Conservation (phyloP, 1,140 invertebrate species). For the Gonatopus flavifemur region DNA sequence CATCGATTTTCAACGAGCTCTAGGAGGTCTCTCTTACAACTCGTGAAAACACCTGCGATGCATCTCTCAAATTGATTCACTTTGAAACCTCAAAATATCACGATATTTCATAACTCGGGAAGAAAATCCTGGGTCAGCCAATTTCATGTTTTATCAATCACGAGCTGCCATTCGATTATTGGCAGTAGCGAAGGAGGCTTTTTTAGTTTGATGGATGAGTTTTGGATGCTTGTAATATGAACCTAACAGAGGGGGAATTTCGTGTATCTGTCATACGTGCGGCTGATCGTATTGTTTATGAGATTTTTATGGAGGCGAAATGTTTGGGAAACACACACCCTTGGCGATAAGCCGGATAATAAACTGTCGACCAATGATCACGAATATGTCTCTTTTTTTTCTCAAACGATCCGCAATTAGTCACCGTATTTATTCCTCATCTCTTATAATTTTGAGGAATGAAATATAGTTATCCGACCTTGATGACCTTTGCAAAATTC, state of each 20-base stretch:
- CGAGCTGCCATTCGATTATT: slow-evolving; percentile 27
- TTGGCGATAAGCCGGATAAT: slow-evolving; percentile 33
- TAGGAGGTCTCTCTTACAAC: slow-evolving; percentile 20
- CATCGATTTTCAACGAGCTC: slow-evolving; percentile 15
- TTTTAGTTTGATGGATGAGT: slow-evolving; percentile 45
- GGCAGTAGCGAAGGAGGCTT: slow-evolving; percentile 16
- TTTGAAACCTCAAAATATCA: not conserved
- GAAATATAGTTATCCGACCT: too few relatives aligned
- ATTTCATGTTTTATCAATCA: slow-evolving; percentile 51
- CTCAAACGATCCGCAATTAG: too few relatives aligned
- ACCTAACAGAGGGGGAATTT: slow-evolving; percentile 12
- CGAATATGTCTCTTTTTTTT: slow-evolving; percentile 15
- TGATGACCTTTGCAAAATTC: too few relatives aligned
- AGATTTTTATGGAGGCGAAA: slow-evolving; percentile 45
- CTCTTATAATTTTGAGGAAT: too few relatives aligned
- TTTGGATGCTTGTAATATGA: slow-evolving; percentile 37
- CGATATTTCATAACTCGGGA: not conserved
- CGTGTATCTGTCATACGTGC: slow-evolving; percentile 6
- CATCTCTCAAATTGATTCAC: too few relatives aligned
- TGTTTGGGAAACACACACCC: slow-evolving; percentile 21
- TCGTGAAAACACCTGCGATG: slow-evolving; percentile 25
- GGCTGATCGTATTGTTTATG: slow-evolving; percentile 44
- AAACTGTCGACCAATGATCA: slow-evolving; percentile 21
- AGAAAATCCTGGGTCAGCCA: slow-evolving; percentile 21
- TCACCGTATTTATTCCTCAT: too few relatives aligned